Evolutionary conservation across 2,113 vertebrate genomes (phyloP), one percentile per base, ranked within the genome.

Genomic region (Nanorana parkeri): DNA sequence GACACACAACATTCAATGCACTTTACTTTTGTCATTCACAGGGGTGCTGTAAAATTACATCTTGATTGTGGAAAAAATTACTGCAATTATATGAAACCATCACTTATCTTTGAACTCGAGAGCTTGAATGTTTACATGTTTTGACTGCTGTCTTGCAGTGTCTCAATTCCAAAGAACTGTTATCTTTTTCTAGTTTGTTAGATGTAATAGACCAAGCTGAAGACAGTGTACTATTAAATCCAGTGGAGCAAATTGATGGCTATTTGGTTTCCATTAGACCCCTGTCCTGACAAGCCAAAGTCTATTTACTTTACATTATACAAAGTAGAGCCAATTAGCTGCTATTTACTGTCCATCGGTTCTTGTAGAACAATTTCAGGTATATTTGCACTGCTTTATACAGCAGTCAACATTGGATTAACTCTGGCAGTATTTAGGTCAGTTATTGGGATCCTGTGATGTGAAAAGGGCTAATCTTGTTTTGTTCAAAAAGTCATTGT

Each of bases 261-360:
- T 69, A 80, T 80, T 72, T 72, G 41, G 36, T 64, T 47, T 75
- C 80, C 60, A 65, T 81, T 81, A 74, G 61, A 66, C 69, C 69
- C 68, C 58, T 80, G 41, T 51, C 60, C 60, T 17, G 17, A 41
- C n/a, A 24, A 75, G 69, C 61, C 69, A 81, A 41, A 28, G 58
- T 66, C 80, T 81, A 81, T 81, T 81, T 81, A 64, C 69, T 58
- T 36, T 74, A 69, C 69, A 75, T 81, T 73, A 74, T 19, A 74
- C 17, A 74, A 55, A 81, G 51, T 81, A 72, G 56, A 81, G 80
- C 60, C 80, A 81, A 67, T 81, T 81, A 75, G 28, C 78, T 69
- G 66, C 80, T 81, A 74, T 81, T 73, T 81, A 28, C 51, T 66
- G 17, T 74, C 24, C 71, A 67, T 74, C 61, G 26, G 26, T n/a